Evolutionary conservation across 2,797 vertebrate genomes (phyloP).

Genomic region (Chelidonichthys spinosus): DNA sequence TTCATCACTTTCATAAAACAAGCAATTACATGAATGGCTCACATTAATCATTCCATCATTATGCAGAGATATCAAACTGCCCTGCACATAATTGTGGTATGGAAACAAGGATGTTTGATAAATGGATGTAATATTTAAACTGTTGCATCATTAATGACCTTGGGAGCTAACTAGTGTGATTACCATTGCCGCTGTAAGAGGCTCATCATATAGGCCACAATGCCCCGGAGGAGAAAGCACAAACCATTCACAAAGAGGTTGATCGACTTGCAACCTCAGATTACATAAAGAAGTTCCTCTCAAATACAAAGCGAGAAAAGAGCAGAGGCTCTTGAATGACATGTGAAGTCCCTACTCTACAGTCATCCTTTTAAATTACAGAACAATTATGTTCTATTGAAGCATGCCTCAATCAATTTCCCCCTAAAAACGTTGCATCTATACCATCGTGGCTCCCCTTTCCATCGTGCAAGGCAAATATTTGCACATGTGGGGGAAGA

Average conservation of each 20-base stretch:
- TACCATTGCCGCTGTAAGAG: constrained; percentile 46
- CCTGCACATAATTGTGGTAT: constrained; percentile 22
- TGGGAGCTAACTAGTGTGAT: constrained; percentile 52
- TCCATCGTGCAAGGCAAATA: neutral
- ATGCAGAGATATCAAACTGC: constrained; percentile 35
- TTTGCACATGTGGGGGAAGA: constrained; percentile 33
- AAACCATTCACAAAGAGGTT: constrained; percentile 37
- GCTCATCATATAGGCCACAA: constrained; percentile 39
- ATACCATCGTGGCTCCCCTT: constrained; percentile 1
- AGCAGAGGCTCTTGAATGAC: neutral
- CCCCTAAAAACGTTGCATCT: neutral
- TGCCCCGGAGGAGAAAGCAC: constrained; percentile 33
- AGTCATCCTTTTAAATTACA: constrained; percentile 10
- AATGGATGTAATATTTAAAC: constrained; percentile 67
- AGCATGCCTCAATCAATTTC: constrained; percentile 1
- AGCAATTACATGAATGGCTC: neutral
- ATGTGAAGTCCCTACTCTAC: neutral
- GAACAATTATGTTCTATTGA: constrained; percentile 8
- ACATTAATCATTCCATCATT: neutral
- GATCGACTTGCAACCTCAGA: constrained; percentile 20
- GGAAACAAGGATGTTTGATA: constrained; percentile 58
- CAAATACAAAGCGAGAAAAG: constrained; percentile 2
- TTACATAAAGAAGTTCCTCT: constrained; percentile 23
- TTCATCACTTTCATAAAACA: neutral
- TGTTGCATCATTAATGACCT: constrained; percentile 67